These are phyloP conservation scores for Ctenomys sociabilis DNA, from an alignment of 2,113 vertebrate species.

Conservation along the genomic window DNA sequence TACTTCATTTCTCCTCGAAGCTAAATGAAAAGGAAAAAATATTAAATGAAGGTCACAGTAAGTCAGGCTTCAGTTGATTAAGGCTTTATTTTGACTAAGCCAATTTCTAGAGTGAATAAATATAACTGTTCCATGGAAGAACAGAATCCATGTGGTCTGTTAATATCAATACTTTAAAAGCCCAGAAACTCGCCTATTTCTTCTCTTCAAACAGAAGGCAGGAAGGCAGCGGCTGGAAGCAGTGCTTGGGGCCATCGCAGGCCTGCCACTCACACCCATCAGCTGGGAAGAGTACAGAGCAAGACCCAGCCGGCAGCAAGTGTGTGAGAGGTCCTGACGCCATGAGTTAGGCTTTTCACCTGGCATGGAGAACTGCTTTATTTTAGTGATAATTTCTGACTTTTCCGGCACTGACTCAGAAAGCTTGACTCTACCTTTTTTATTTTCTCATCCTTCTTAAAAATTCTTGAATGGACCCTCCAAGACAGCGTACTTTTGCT, in stretches of 20 bases:
- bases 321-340: neutral
- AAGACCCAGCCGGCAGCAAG: neutral
- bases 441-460: neutral
- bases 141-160: slow-evolving; percentile 40
- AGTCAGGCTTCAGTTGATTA: slow-evolving; percentile 59
- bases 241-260: accelerated
- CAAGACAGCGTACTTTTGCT: neutral
- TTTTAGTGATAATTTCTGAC: neutral
- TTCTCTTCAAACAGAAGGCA: neutral
- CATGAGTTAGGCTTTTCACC: neutral
- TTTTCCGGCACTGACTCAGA: neutral
- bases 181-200: neutral
- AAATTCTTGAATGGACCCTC: neutral
- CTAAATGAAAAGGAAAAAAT: slow-evolving; percentile 66
- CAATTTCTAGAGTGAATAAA: slow-evolving; percentile 54
- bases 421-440: accelerated
- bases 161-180: slow-evolving; percentile 33
- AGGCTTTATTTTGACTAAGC: slow-evolving; percentile 65
- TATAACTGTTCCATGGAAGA: slow-evolving; percentile 22
- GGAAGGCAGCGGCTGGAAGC: neutral
- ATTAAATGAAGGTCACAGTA: slow-evolving; percentile 67
- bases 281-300: neutral
- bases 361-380: neutral
- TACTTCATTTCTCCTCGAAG: slow-evolving; percentile 59
- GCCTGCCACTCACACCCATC: accelerated